Percentiles rank a stretch among this genome's conserved stretches.
Conservation (phyloP, 2,888 invertebrate genomes). For the Hermaeophaga mercurialis region DNA sequence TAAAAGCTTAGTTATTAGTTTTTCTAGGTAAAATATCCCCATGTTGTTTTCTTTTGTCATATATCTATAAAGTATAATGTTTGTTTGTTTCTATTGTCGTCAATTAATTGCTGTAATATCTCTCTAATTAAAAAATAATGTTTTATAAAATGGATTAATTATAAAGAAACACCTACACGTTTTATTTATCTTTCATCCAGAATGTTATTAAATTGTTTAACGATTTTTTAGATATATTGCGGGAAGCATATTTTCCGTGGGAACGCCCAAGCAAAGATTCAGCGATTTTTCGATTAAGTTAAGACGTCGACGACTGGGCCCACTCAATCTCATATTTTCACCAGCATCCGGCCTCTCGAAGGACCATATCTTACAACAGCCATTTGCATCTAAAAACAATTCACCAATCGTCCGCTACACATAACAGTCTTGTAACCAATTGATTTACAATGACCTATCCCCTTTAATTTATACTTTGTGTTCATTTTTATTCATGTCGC, state of each 20-base stretch:
- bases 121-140: no score
- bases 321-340: slow-evolving; percentile 20
- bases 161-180: no score
- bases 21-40: no score
- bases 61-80: no score
- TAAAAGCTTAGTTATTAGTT: no score
- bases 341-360: slow-evolving; percentile 12
- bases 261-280: not conserved
- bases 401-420: slow-evolving; percentile 15
- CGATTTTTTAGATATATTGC: no score
- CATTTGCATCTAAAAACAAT: slow-evolving; percentile 27
- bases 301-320: slow-evolving; percentile 10
- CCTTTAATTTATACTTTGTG: slow-evolving; percentile 31
- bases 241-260: not conserved
- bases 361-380: slow-evolving; percentile 9
- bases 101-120: no score
- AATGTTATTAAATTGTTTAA: no score
- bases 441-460: slow-evolving; percentile 34
- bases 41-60: no score
- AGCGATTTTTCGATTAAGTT: slow-evolving; percentile 9
- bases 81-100: no score
- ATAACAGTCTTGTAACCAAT: slow-evolving; percentile 25
- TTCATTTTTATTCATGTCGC: slow-evolving; percentile 19
- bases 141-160: no score
- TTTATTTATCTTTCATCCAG: no score